phyloP scores from a whole-genome alignment of 1,140 invertebrate species.

The Drosophila elegans region DNA sequence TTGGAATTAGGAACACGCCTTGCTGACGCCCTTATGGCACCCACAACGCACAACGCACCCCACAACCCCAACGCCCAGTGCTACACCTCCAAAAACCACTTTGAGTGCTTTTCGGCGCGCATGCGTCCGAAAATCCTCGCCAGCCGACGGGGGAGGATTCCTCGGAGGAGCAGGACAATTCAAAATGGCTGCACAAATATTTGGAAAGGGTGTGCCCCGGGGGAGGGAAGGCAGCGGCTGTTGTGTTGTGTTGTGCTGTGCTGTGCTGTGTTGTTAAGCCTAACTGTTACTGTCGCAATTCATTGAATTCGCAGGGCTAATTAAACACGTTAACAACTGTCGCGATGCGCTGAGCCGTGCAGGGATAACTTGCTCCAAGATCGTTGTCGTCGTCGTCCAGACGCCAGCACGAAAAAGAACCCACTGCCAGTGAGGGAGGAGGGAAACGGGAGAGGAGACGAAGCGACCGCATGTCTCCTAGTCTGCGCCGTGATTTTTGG shows the following conservation, averaged over 20 bases:
- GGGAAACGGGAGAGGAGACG: constrained; percentile 26
- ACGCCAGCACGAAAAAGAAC: constrained; percentile 53
- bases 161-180: constrained; percentile 55
- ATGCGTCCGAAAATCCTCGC: constrained; percentile 40
- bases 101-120: constrained; percentile 50
- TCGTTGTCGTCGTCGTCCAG: constrained; percentile 66
- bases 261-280: constrained; percentile 59
- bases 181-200: constrained; percentile 84
- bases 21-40: background rate
- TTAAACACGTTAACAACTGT: constrained; percentile 83
- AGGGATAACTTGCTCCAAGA: constrained; percentile 76
- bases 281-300: constrained; percentile 83
- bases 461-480: constrained; percentile 27
- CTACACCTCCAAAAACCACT: background rate
- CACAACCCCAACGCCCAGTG: background rate
- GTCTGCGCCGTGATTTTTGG: constrained; percentile 57
- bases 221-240: background rate
- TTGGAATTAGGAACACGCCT: constrained; percentile 20
- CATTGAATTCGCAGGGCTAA: constrained; percentile 82
- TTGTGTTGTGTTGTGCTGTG: constrained; percentile 52
- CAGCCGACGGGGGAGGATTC: constrained; percentile 36
- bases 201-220: constrained; percentile 63
- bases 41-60: background rate
- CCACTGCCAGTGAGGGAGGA: background rate
- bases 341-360: constrained; percentile 74